phyloP scores from a whole-genome alignment of 2,888 invertebrate species.

The Hyalella azteca region DNA sequence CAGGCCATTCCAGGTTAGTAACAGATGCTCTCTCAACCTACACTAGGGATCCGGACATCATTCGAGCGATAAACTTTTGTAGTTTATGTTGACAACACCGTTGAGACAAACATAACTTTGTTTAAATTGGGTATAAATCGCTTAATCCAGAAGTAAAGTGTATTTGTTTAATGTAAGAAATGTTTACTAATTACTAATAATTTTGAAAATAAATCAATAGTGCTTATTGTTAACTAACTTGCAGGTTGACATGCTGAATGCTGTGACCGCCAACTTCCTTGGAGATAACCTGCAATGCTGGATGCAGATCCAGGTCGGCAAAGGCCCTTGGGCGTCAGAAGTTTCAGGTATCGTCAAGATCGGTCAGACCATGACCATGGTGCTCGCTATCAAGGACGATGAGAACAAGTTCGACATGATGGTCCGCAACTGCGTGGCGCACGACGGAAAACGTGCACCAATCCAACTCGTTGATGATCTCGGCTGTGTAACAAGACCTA shows the following conservation, averaged over 20 bases:
- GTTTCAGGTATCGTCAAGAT: conserved; percentile 93
- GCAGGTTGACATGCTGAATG: conserved; percentile 87
- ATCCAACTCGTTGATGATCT: conserved; percentile 80
- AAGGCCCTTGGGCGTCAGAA: conserved; percentile 94
- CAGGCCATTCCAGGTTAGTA: conserved; percentile 78
- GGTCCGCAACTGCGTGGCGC: conserved; percentile 91
- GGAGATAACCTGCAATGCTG: conserved; percentile 95
- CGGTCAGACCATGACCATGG: conserved; percentile 97
- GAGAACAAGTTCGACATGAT: conserved; percentile 95
- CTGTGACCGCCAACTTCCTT: conserved; percentile 92
- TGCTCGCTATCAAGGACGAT: conserved; percentile 91
- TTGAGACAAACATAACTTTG: too few relatives aligned
- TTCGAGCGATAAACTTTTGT: too few relatives aligned
- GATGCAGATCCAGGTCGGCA: conserved; percentile 97
- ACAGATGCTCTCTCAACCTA: too few relatives aligned
- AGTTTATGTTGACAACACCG: too few relatives aligned
- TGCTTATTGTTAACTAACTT: too few relatives aligned
- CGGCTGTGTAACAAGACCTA: conserved; percentile 90
- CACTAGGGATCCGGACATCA: too few relatives aligned
- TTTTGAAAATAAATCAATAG: too few relatives aligned
- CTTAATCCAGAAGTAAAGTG: too few relatives aligned
- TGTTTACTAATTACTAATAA: too few relatives aligned
- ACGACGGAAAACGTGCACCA: conserved; percentile 78
- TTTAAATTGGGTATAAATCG: too few relatives aligned
- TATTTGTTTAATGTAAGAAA: too few relatives aligned